Base-by-base conservation (phyloP, 2,797 vertebrate species). In the Aphelocoma californica region DNA sequence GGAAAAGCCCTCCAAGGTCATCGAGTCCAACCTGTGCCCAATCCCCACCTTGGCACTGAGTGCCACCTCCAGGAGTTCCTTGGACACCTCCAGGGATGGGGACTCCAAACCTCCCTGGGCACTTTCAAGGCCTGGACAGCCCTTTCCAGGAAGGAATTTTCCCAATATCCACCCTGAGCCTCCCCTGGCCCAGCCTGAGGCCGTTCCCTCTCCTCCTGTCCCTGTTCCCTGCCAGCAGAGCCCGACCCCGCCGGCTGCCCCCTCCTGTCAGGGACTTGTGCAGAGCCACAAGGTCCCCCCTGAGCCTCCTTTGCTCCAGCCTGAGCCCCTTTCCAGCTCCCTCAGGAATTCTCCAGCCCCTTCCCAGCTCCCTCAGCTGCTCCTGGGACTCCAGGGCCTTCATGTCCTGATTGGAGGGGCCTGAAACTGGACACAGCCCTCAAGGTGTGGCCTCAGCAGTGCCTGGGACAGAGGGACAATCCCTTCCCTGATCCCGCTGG, bases 21-120 rank as follows among this genome's bases (percentile, higher is more conserved):
- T 5, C 1, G 0, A 42, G 17, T 16, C 16, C 60, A 12, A 26
- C 4, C 12, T 23, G 48, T 6, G 40, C 3, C 54, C 0, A 0
- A 13, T 38, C 1, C 36, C 9, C 32, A 23, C 38, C 6, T 23
- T 10, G 51, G 6, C 70, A 19, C 38, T 7, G 53, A 32, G 53
- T 32, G 28, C 18, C 36, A 36, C 13, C 1, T 6, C 79, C 56
- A 32, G 20, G 23, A 31, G 12, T 67, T 51, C 82, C 71, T 23
- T 13, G 38, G 62, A 6, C 32, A 36, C 38, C 38, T 38, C 45
- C n/a, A 38, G 71, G 38, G 14, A 26, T 36, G 38, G 25, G 18
- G 0, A 32, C 0, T 28, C 53, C 70, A 36, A 26, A 66, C 9
- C 14, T 31, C 51, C 21, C 21, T 21, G 47, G 32, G 32, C 32